Evolutionary conservation across 2,797 vertebrate genomes (phyloP), one percentile per base, ranked within the genome.

Genomic region (Numenius phaeopus): DNA sequence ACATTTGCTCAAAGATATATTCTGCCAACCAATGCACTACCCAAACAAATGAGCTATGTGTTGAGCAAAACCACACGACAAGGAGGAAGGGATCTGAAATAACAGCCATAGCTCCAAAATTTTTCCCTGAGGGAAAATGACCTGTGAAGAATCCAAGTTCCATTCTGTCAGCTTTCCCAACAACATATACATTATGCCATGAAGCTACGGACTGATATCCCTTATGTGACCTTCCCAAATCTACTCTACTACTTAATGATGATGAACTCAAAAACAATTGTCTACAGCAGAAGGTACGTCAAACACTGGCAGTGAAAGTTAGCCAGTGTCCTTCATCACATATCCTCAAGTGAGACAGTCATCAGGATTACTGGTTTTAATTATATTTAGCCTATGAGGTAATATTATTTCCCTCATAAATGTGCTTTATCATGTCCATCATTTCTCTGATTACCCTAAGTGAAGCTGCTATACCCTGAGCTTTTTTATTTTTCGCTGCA

Each of bases 91-190:
- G 32, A 77, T 91, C 62, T 89, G 66, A 92, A 95, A 92, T 87
- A 90, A 82, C 70, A 89, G 40, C 58, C 65, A 80, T 19, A 83
- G 55, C 30, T 96, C 54, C 55, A 87, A 92, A 96, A 57, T 9
- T 37, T 82, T 87, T 73, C 66, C 29, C 82, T 64, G 37, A 34
- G 32, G 67, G 58, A 17, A 95, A 96, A 83, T 83, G 59, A 73
- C 67, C 81, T 47, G 16, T 72, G 72, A 93, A 89, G 80, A 90
- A 58, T 77, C 71, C 71, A 72, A 57, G 12, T 40, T 77, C 47
- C 32, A 24, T 67, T 92, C 83, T 87, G 70, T 73, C 91, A 93
- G 8, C n/a, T 92, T 93, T 96, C 64, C 89, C 88, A 95, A 62
- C 67, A 93, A 18, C 39, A 39, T n/a, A 70, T 93, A 77, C 9